phyloP scores from a whole-genome alignment of 2,113 vertebrate species.

The Amphilophus citrinellus region DNA sequence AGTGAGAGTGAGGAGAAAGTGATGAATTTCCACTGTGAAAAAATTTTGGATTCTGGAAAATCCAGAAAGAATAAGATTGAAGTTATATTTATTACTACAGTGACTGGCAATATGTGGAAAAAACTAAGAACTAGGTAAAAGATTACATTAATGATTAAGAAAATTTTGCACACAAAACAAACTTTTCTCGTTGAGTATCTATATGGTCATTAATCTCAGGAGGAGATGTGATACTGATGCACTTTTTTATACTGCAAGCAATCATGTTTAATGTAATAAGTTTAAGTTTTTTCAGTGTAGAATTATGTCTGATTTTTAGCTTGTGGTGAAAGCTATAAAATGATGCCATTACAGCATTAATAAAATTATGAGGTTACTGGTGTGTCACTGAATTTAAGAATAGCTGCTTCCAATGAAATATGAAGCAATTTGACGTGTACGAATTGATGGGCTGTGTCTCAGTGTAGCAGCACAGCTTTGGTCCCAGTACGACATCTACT shows the following conservation, averaged over 20 bases:
- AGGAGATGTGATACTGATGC: not conserved
- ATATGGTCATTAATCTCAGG: not conserved
- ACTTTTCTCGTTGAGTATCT: not conserved
- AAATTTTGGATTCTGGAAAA: not conserved
- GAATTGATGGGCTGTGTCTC: too few species aligned
- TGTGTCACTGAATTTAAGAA: not conserved
- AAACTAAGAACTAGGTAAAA: not conserved
- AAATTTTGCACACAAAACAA: not conserved
- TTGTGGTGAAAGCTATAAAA: not conserved
- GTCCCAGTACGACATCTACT: too few species aligned
- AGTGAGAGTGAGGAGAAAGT: not conserved
- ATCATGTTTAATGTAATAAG: too few species aligned
- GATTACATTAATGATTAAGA: too few species aligned
- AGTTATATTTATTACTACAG: not conserved
- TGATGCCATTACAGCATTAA: not conserved
- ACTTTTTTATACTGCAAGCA: not conserved
- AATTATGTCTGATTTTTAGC: not conserved
- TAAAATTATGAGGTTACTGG: not conserved
- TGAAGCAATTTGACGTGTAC: not conserved
- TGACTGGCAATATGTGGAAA: too few species aligned
- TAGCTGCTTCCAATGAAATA: not conserved
- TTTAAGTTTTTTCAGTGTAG: not conserved
- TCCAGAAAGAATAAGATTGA: not conserved
- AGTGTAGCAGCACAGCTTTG: too few species aligned
- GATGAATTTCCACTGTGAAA: fast-evolving